Percentiles rank a stretch among this genome's conserved stretches.
Evolutionary conservation across 2,888 invertebrate genomes (phyloP).

Genomic region (Hecatera dysodea): DNA sequence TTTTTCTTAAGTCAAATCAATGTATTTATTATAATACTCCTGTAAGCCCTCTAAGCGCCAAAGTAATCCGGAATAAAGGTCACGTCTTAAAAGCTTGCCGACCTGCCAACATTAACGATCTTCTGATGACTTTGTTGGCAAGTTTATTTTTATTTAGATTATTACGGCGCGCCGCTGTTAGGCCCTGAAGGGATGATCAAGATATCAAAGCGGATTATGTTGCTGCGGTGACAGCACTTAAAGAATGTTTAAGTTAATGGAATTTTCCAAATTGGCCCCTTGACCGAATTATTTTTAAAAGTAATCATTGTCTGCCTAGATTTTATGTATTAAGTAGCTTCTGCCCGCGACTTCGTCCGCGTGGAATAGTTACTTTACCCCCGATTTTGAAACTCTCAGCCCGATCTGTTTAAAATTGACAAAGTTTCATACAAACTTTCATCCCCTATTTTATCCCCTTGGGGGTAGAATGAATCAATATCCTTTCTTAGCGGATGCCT

Average conservation of each 20-base stretch:
- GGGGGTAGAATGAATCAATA: too few relatives aligned
- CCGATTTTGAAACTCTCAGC: too few relatives aligned
- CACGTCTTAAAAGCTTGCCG: slow-evolving; percentile 50
- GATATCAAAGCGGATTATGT: slow-evolving; percentile 50
- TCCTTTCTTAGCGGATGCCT: too few relatives aligned
- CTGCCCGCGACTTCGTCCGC: too few relatives aligned
- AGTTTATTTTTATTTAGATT: slow-evolving; percentile 59
- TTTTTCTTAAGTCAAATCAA: slow-evolving; percentile 25
- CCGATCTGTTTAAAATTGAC: too few relatives aligned
- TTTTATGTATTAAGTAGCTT: neutral
- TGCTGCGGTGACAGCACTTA: slow-evolving; percentile 18
- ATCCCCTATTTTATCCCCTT: too few relatives aligned
- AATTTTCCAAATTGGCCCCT: slow-evolving; percentile 13
- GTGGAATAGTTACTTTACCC: too few relatives aligned
- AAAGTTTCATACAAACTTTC: too few relatives aligned
- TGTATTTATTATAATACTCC: slow-evolving; percentile 15
- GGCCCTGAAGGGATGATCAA: slow-evolving; percentile 42
- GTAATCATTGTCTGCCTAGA: neutral
- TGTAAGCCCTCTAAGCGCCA: slow-evolving; percentile 31
- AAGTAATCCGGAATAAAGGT: slow-evolving; percentile 53
- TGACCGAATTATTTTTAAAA: neutral
- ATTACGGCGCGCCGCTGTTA: slow-evolving; percentile 26
- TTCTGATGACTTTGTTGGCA: slow-evolving; percentile 53
- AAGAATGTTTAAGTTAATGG: slow-evolving; percentile 32
- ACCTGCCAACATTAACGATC: slow-evolving; percentile 51